Base-by-base conservation (phyloP, 1,140 invertebrate genomes). In the Bombus confusus region DNA sequence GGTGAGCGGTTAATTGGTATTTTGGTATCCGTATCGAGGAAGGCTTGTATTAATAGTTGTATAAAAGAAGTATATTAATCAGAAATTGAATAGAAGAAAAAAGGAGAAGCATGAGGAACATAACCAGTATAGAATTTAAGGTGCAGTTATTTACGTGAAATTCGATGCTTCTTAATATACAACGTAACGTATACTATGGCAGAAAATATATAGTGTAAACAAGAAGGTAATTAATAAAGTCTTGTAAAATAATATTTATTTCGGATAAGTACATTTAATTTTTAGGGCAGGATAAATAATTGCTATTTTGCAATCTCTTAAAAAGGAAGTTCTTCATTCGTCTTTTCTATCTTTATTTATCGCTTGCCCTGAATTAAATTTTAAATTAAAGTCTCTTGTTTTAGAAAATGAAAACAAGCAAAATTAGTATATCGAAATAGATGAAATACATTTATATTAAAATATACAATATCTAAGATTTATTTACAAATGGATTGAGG, bases 61-160 rank as follows among this genome's bases (percentile, higher is more conserved):
- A n/a, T n/a, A n/a, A n/a, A n/a, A n/a, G n/a, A n/a, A n/a, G 39
- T 39, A 13, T n/a, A 47, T 82, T 75, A 82, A 75, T 66, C 9
- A 62, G 59, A 39, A n/a, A 59, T 72, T 18, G 59, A 59, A 12
- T 18, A 8, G 4, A 52, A n/a, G 25, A 25, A 47, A 12, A 59
- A 25, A 28, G 31, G 8, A 25, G 34, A 39, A 31, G 52, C 3
- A 37, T 3, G 12, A 28, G 10, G 25, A 34, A 31, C 22, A 31
- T n/a, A 52, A 28, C 34, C 34, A 22, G 31, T 5, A 9, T n/a
- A n/a, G 8, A 69, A 39, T 80, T 52, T 37, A 34, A 9, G 43
- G 25, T 34, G 43, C 34, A 52, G 47, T 62, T 52, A 69, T 80
- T 80, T 80, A 39, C 25, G 43, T 25, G 59, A 78, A 64, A 78